Conservation (phyloP, 2,113 vertebrate genomes). For the Crocuta crocuta region DNA sequence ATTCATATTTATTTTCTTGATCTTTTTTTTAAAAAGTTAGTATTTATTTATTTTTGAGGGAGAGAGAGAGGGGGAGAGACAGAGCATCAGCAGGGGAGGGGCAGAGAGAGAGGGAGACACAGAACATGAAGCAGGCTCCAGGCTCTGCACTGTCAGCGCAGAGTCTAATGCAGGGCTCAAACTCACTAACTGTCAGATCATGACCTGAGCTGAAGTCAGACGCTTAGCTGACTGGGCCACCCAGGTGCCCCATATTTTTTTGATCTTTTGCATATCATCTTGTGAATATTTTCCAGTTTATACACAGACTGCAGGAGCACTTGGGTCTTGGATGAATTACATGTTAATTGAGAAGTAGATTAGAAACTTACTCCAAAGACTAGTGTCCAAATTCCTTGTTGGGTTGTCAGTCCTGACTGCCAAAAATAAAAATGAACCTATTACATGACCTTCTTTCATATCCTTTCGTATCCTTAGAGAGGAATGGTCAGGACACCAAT, state of each 20-base stretch:
- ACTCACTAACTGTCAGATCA: too few relatives aligned
- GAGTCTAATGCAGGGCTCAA: too few relatives aligned
- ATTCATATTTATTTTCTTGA: constrained; percentile 3
- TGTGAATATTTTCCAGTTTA: neutral
- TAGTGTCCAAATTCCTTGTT: constrained; percentile 39
- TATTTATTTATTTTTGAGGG: too few relatives aligned
- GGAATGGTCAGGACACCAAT: neutral
- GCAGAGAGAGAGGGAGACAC: too few relatives aligned
- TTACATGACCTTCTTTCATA: neutral
- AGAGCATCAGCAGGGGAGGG: too few relatives aligned
- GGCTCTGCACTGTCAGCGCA: too few relatives aligned
- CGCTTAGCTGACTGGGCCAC: too few relatives aligned
- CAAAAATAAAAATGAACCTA: constrained; percentile 21
- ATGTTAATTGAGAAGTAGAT: neutral
- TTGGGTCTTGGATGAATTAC: neutral
- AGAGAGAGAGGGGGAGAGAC: too few relatives aligned
- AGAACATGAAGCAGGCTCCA: too few relatives aligned
- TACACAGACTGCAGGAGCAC: neutral
- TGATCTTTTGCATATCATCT: neutral
- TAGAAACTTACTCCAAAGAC: constrained; percentile 14
- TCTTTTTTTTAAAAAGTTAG: neutral
- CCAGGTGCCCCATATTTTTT: neutral
- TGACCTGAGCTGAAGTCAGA: too few relatives aligned
- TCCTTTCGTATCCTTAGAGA: neutral
- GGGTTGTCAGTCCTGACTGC: neutral